Evolutionary conservation across 2,888 invertebrate species (phyloP).

Genomic region (Lepidochrysops patricia): DNA sequence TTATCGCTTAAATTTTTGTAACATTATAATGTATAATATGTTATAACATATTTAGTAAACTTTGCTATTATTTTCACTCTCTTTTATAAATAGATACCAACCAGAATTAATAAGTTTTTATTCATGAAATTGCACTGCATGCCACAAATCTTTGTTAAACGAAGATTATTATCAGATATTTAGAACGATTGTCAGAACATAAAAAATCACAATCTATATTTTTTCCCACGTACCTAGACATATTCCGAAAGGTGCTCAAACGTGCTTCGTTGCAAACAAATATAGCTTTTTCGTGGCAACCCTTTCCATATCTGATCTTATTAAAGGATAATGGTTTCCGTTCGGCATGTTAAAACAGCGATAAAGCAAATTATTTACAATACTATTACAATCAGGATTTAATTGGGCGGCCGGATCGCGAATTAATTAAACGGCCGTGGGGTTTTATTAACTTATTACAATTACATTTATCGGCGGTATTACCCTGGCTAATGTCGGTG

Average conservation of each 20-base stretch:
- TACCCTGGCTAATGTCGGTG: conserved; percentile 45
- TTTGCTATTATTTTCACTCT: too few relatives aligned
- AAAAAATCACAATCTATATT: neutral
- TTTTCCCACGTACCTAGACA: neutral
- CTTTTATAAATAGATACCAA: too few relatives aligned
- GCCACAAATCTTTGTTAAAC: too few relatives aligned
- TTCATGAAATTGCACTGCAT: too few relatives aligned
- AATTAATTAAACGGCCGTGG: conserved; percentile 61
- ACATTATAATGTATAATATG: too few relatives aligned
- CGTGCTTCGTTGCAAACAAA: conserved; percentile 17
- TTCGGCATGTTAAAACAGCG: conserved; percentile 20
- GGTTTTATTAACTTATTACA: conserved; percentile 68
- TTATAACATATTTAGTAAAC: too few relatives aligned
- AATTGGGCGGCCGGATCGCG: conserved; percentile 56
- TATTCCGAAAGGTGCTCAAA: neutral
- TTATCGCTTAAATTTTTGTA: too few relatives aligned
- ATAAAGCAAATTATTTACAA: conserved; percentile 23
- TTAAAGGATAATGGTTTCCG: conserved; percentile 6
- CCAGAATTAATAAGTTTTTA: too few relatives aligned
- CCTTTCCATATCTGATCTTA: conserved; percentile 8
- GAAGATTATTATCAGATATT: too few relatives aligned
- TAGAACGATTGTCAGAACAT: too few relatives aligned
- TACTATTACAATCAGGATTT: conserved; percentile 49
- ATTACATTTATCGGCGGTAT: conserved; percentile 63
- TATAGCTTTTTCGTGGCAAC: neutral